Percentiles rank a stretch among this genome's conserved stretches.
Evolutionary conservation across 2,113 vertebrate genomes (phyloP).

Genomic region (Astur gentilis): DNA sequence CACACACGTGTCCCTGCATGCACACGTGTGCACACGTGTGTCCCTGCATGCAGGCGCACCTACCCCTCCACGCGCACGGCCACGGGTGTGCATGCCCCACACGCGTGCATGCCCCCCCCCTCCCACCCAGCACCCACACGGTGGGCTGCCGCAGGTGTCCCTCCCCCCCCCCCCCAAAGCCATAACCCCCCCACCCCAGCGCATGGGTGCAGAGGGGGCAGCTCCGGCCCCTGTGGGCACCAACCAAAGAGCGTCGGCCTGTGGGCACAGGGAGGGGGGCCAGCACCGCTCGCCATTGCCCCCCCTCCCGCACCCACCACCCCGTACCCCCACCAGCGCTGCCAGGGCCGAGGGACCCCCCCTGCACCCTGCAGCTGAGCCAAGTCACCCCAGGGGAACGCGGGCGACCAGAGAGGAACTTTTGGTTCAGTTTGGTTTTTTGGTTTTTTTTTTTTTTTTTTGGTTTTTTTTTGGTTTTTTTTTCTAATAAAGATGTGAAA

Average conservation of each 20-base stretch:
- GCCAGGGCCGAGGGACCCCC: no score
- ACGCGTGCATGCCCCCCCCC: background rate
- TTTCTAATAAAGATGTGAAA: slow-evolving; percentile 62
- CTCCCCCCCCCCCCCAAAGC: no score
- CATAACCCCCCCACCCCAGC: no score
- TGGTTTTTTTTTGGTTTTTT: background rate
- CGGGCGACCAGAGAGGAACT: background rate
- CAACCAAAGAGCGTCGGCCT: no score
- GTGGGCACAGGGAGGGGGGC: no score
- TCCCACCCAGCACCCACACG: background rate
- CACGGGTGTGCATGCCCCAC: background rate
- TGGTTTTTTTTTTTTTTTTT: background rate
- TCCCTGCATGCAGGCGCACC: slow-evolving; percentile 3
- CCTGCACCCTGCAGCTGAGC: no score
- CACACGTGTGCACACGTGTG: background rate
- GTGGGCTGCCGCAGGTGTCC: no score
- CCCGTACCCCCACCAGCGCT: no score
- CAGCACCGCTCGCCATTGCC: no score
- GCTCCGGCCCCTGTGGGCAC: no score
- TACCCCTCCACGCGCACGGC: background rate
- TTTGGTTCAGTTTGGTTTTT: background rate
- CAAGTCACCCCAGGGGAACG: background rate
- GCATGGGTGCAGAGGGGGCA: no score
- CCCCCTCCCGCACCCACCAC: no score
- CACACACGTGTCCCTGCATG: background rate